Base-by-base conservation (phyloP, 2,113 vertebrate genomes). In the Meriones unguiculatus region DNA sequence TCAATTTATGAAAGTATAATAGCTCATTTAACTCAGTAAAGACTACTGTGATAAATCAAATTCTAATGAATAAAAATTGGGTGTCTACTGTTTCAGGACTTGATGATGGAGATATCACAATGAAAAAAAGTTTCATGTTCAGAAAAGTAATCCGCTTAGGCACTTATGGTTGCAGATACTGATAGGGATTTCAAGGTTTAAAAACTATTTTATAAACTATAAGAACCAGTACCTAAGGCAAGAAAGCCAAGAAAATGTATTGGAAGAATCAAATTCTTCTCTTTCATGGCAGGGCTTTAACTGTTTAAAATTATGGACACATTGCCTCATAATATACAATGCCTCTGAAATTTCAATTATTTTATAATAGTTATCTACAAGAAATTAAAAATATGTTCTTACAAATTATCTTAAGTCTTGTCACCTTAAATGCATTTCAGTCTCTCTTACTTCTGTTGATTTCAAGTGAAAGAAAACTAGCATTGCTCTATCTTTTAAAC, bases 391-490 rank as follows among this genome's bases (percentile, higher is more conserved):
- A 80, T 87, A 6, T 75, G 91, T 90, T 81, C 2, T 85, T 92
- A 35, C 10, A 90, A 59, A 89, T 77, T 69, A 82, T 67, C 84
- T 86, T 93, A 65, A 70, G 1, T 22, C 50, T 91, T 0, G 35
- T 30, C 46, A 10, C 6, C 52, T 92, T 94, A 18, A 76, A 77
- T 92, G 95, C 17, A 73, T 90, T 92, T 72, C 2, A 76, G 32
- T 76, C 13, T 59, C 6, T 11, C 91, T 92, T 80, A 41, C 25
- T 28, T 85, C 41, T 57, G 18, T 17, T 96, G 64, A 84, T 87
- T 93, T 89, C 84, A 96, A 80, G 8, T 89, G 77, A 89, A 87
- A 93, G 72, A 89, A 94, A 95, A 92, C 76, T 89, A 41, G 76
- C 76, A 28, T 76, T 65, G 17, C 86, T 96, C 82, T 76, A 73